A percentile compares a stretch with the other conserved stretches of the same genome.
phyloP scores from a whole-genome alignment of 2,113 vertebrate species.

The Neolamprologus brichardi region DNA sequence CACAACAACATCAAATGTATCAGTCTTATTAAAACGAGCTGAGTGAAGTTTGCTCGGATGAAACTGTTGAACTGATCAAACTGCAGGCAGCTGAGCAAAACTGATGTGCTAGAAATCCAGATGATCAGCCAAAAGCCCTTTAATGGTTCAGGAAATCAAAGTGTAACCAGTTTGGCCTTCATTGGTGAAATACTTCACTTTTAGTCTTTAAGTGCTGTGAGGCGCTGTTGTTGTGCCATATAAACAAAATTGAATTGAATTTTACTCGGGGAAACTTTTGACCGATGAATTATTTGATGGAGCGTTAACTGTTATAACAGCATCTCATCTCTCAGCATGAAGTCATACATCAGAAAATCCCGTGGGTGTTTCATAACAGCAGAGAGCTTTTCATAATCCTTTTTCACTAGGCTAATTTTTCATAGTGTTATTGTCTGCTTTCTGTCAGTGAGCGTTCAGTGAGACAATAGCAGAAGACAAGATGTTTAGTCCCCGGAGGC shows the following conservation, averaged over 20 bases:
- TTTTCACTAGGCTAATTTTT: neutral
- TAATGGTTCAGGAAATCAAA: neutral
- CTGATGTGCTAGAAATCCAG: fast-evolving
- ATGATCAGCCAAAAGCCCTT: neutral
- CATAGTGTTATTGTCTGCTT: neutral
- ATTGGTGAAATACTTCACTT: neutral
- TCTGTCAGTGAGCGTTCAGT: neutral
- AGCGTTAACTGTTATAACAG: neutral
- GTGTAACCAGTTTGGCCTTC: neutral
- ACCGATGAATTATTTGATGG: neutral
- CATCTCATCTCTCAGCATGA: neutral
- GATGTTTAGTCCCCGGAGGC: neutral
- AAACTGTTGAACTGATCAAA: neutral
- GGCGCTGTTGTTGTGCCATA: neutral
- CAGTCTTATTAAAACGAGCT: neutral
- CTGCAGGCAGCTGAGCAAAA: neutral
- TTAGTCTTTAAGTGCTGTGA: neutral
- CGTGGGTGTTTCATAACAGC: neutral
- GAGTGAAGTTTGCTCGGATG: fast-evolving
- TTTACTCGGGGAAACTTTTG: neutral
- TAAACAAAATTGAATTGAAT: fast-evolving
- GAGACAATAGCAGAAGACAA: neutral
- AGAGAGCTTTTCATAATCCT: neutral
- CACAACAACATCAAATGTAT: neutral
- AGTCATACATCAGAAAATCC: neutral